Evolutionary conservation across 2,888 invertebrate genomes (phyloP).

Genomic region (Eupithecia insigniata): DNA sequence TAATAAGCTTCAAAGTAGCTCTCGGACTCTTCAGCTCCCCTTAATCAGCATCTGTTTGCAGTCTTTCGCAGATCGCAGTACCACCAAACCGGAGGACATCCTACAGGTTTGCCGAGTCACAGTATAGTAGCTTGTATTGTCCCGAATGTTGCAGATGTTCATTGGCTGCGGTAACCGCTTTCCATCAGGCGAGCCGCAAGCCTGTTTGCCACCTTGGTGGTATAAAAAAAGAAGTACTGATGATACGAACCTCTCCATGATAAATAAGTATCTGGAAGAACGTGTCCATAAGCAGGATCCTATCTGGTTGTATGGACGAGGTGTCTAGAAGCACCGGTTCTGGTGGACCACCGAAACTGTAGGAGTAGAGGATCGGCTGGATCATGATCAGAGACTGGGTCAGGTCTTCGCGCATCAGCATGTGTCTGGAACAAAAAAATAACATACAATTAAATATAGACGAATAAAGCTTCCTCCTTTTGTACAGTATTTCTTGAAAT

Average conservation of each 20-base stretch:
- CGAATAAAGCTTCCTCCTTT: no score
- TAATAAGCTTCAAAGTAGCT: no score
- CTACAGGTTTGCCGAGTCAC: neutral
- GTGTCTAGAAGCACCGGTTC: constrained; percentile 99
- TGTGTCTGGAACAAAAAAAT: constrained; percentile 90
- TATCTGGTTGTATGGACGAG: constrained; percentile 98
- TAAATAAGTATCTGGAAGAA: constrained; percentile 99
- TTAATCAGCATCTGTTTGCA: no score
- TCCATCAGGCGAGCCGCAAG: no score
- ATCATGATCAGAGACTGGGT: constrained; percentile 99
- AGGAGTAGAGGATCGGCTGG: constrained; percentile 99
- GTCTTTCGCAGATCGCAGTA: no score
- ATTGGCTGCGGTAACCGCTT: no score
- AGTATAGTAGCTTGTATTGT: no score
- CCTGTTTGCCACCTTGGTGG: no score
- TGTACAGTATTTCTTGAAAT: neutral
- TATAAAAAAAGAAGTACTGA: neutral
- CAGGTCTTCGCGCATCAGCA: constrained; percentile 98
- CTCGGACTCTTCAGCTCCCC: no score
- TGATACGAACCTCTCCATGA: constrained; percentile 93
- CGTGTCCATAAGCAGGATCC: constrained; percentile 99
- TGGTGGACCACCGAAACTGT: constrained; percentile 98
- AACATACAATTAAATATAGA: no score
- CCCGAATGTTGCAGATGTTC: no score
- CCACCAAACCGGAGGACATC: no score